A percentile compares a stretch with the other conserved stretches of the same genome.
Conservation (phyloP, 2,888 invertebrate species). For the Helicoverpa assulta region DNA sequence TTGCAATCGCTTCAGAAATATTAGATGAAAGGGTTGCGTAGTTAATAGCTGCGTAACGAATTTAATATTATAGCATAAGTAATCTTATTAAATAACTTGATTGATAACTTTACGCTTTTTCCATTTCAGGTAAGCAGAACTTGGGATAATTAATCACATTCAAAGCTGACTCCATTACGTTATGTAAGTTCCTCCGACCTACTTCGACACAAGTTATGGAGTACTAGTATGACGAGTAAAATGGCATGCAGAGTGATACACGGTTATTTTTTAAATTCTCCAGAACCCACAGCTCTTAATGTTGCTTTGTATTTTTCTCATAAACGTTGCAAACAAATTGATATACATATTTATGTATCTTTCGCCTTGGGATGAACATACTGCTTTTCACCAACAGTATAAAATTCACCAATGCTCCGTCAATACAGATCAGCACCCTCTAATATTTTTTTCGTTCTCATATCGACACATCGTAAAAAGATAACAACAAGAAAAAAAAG, state of each 20-base stretch:
- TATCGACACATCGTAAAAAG: constrained; percentile 4
- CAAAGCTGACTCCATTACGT: constrained; percentile 18
- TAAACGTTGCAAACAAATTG: no score
- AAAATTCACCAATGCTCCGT: no score
- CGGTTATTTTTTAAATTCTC: background rate
- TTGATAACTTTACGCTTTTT: constrained; percentile 52
- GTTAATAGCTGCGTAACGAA: background rate
- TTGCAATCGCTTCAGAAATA: background rate
- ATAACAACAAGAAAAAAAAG: background rate
- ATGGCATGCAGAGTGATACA: background rate
- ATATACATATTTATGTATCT: no score
- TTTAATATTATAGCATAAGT: constrained; percentile 3
- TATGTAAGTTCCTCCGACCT: constrained; percentile 54
- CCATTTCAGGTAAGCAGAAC: constrained; percentile 63
- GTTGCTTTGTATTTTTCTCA: no score
- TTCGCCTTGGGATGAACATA: background rate
- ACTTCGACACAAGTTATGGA: constrained; percentile 10
- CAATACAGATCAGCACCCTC: background rate
- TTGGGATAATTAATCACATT: constrained; percentile 37
- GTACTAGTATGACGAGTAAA: constrained; percentile 4
- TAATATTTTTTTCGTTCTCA: background rate
- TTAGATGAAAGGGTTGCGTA: background rate
- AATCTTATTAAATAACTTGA: constrained; percentile 36
- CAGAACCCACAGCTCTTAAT: no score
- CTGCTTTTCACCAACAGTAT: no score